These are phyloP conservation scores for Hippoglossus stenolepis DNA, from an alignment of 2,113 vertebrate genomes.

Conservation along the genomic window DNA sequence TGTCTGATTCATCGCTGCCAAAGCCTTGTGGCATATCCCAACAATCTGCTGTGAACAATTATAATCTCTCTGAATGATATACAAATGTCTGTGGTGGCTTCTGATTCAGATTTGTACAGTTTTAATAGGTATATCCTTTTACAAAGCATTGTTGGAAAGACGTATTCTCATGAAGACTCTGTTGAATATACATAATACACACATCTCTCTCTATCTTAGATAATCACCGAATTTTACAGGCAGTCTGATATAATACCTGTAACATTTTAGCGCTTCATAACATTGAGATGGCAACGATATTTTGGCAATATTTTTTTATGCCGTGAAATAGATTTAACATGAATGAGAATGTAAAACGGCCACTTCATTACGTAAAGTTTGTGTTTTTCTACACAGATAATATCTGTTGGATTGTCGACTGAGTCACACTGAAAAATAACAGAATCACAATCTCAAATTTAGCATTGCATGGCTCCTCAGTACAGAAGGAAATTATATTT, in stretches of 20 bases:
- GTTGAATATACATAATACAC: no score
- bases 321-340: no score
- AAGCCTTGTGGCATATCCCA: neutral
- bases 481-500: no score
- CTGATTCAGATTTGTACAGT: neutral
- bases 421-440: no score
- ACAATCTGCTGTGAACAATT: neutral
- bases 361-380: no score
- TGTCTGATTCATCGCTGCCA: constrained; percentile 58
- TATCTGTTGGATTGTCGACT: no score
- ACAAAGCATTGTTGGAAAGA: no score
- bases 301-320: no score
- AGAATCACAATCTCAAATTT: no score
- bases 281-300: neutral
- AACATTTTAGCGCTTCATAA: neutral
- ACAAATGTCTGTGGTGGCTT: neutral
- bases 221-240: neutral
- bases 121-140: neutral
- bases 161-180: no score
- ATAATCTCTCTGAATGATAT: neutral
- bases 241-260: neutral
- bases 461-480: no score
- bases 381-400: no score
- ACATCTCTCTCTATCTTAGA: neutral
- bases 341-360: neutral